Base-by-base conservation (phyloP, 2,797 vertebrate genomes). In the Furcifer pardalis region DNA sequence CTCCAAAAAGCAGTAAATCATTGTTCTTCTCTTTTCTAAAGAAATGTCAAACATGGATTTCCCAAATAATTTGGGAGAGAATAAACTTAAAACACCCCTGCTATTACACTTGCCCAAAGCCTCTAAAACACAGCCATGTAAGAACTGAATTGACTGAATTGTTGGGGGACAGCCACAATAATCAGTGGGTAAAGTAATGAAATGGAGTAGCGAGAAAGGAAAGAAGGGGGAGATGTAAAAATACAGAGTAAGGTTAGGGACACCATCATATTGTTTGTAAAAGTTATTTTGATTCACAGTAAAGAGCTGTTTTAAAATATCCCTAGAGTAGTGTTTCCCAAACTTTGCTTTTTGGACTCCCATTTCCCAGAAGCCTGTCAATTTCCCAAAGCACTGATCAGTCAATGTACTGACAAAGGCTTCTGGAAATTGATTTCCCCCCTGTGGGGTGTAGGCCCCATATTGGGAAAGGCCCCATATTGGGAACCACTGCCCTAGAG, bases 1-100 rank as follows among this genome's bases (percentile, higher is more conserved):
- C 2, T 75, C 56, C 84, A 2, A 3, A 80, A 8, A 37, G n/a
- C 12, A 49, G 32, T 59, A 88, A 19, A 42, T 69, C 7, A 44
- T 88, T 85, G n/a, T n/a, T n/a, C n/a, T n/a, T n/a, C n/a, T n/a
- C n/a, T n/a, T n/a, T n/a, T 79, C 77, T 56, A 32, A 56, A 56
- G 49, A 65, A 65, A n/a, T n/a, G 21, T 10, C 7, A 60, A n/a
- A 59, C 6, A 37, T 30, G 62, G 0, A 44, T 72, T 37, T 25
- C 13, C 42, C 68, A 60, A 62, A 23, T 42, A 23, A 12, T 37
- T 76, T 40, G 46, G 62, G 60, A n/a, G 1, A 40, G n/a, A 65
- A 76, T 44, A 5, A 44, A 68, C 17, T 80, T 68, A 21, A 76
- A n/a, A 68, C 46, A 87, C 85, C 69, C 62, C 60, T 10, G n/a